Percentiles rank a stretch among this genome's conserved stretches.
These are phyloP conservation scores for Macroramphosus scolopax DNA, from an alignment of 2,797 vertebrate species.

Conservation along the genomic window DNA sequence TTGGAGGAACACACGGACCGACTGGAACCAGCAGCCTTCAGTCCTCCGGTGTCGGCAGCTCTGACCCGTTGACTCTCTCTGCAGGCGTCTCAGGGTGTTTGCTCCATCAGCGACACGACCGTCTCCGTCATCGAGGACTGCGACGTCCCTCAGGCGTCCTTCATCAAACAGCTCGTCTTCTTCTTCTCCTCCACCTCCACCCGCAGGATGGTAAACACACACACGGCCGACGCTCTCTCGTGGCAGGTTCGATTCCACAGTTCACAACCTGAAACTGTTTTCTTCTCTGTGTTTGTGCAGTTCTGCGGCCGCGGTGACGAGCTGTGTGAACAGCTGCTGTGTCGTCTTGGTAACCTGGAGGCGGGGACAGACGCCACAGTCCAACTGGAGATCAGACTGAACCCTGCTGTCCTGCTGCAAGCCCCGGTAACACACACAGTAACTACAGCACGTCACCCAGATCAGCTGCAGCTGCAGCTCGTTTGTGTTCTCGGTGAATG, in stretches of 20 bases:
- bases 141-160: conserved; percentile 62
- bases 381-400: conserved; percentile 83
- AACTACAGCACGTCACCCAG: too few species aligned
- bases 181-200: conserved; percentile 84
- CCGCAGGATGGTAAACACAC: conserved; percentile 81
- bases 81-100: conserved; percentile 76
- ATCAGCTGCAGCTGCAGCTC: not conserved
- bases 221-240: too few species aligned
- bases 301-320: conserved; percentile 82
- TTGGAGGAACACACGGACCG: too few species aligned
- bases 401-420: conserved; percentile 84
- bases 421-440: conserved; percentile 63
- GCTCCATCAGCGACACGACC: conserved; percentile 72
- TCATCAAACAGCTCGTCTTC: conserved; percentile 81
- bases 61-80: not conserved
- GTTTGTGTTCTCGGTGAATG: too few species aligned
- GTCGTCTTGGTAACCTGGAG: conserved; percentile 88
- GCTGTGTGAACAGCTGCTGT: conserved; percentile 83
- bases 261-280: conserved; percentile 8
- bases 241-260: too few species aligned
- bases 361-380: conserved; percentile 83
- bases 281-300: conserved; percentile 62
- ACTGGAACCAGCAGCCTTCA: too few species aligned
- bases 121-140: conserved; percentile 71
- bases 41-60: too few species aligned